Evolutionary conservation across 2,797 vertebrate genomes (phyloP).

Genomic region (Cuniculus paca): DNA sequence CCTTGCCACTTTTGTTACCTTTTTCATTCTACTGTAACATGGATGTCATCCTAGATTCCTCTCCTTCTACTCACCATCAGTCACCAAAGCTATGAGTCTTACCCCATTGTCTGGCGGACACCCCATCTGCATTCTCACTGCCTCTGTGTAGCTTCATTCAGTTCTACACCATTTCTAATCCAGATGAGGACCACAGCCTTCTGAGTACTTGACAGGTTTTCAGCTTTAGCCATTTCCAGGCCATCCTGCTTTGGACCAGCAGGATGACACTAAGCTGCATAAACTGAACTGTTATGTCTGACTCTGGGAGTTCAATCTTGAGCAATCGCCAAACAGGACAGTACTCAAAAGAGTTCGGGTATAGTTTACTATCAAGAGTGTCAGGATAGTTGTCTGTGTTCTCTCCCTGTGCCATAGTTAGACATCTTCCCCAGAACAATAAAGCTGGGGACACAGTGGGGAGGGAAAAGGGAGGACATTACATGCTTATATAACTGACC

Average conservation of each 20-base stretch:
- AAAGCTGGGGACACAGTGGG: too few species aligned
- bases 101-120: background rate
- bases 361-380: background rate
- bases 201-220: background rate
- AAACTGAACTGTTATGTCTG: background rate
- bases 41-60: background rate
- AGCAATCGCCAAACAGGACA: background rate
- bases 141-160: background rate
- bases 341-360: background rate
- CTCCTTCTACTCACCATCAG: background rate
- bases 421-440: background rate
- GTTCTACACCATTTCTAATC: background rate
- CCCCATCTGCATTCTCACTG: background rate
- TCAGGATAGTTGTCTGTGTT: background rate
- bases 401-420: background rate
- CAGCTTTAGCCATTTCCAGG: background rate
- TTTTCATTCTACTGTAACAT: background rate
- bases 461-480: background rate
- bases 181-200: background rate
- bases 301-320: background rate
- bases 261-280: background rate
- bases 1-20: background rate
- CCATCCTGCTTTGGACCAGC: background rate
- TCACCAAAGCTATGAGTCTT: background rate
- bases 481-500: background rate